Evolutionary conservation across 2,113 vertebrate species (phyloP), one percentile per base, ranked within the genome.

Genomic region (Amblyopsis rosae): DNA sequence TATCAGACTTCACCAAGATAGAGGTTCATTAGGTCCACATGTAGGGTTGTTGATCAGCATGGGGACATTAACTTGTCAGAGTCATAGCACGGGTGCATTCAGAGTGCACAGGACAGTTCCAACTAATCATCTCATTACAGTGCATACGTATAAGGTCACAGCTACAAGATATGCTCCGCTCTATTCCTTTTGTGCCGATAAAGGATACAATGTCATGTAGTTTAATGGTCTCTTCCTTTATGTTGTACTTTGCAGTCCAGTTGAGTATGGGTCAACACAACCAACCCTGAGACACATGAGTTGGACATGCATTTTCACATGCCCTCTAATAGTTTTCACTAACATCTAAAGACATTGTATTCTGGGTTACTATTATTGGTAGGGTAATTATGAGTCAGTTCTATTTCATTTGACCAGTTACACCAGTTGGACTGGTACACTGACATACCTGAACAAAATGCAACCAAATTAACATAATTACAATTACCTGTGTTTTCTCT

Each of bases 1-100:
- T 81, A 81, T 60, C 12, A 56, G 53, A 48, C 54, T 75, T 62
- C 62, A 65, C 61, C 49, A 26, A 65, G 62, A 81, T 81, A 73
- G 85, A 87, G 70, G 77, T 50, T 59, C 72, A 70, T 70, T 50
- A 26, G 46, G 60, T 61, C 41, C 55, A 64, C 67, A 47, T 75
- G 67, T 79, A 76, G 70, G 68, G 62, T 61, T 50, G 49, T 11
- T 11, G 9, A 50, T 51, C 56, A 70, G 26, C 26, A 26, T 26
- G 26, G 13, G 10, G 11, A 51, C 13, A 58, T 71, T 49, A 26
- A 26, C 26, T 26, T 26, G 26, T 26, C 26, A 26, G 19, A 19
- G 11, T 47, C 54, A 45, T 11, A 13, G n/a, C 15, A 4, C 7
- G 17, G 66, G 63, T 64, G 13, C 16, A 12, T 16, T 72, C 26